Conservation (phyloP, 1,140 invertebrate genomes). For the Rhizoglyphus robini region DNA sequence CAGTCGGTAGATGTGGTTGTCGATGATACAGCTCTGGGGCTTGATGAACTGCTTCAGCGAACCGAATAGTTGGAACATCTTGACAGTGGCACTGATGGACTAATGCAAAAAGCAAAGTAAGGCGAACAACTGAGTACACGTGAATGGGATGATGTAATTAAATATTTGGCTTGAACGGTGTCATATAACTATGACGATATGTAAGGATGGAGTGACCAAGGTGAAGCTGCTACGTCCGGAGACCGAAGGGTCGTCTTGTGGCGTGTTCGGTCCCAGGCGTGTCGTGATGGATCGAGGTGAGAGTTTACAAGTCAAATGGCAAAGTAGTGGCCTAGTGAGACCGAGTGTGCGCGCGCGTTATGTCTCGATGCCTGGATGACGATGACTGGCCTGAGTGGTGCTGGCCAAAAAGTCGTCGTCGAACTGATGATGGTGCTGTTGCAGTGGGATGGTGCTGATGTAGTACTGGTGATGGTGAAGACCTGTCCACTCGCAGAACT, state of each 20-base stretch:
- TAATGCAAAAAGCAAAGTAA: not conserved
- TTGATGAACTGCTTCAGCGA: conserved; percentile 41
- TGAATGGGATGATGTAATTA: not conserved
- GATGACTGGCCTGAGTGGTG: not conserved
- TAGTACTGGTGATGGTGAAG: not conserved
- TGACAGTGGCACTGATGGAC: not conserved
- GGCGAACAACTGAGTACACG: not conserved
- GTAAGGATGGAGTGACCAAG: no score
- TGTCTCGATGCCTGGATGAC: not conserved
- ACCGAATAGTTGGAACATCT: conserved; percentile 27
- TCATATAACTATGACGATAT: no score
- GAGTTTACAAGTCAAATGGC: not conserved
- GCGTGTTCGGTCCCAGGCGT: no score
- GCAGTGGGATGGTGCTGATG: not conserved
- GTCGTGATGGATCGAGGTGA: not conserved
- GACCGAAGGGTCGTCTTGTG: no score
- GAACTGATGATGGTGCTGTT: no score
- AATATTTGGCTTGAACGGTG: no score
- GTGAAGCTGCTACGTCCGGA: no score
- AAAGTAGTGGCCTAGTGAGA: not conserved
- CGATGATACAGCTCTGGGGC: conserved; percentile 79
- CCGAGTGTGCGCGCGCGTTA: not conserved
- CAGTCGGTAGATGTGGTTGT: conserved; percentile 81
- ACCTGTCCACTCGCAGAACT: not conserved
- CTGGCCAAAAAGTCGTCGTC: no score